A percentile compares a stretch with the other conserved stretches of the same genome.
phyloP scores from a whole-genome alignment of 2,797 vertebrate species.

The Tadarida brasiliensis region DNA sequence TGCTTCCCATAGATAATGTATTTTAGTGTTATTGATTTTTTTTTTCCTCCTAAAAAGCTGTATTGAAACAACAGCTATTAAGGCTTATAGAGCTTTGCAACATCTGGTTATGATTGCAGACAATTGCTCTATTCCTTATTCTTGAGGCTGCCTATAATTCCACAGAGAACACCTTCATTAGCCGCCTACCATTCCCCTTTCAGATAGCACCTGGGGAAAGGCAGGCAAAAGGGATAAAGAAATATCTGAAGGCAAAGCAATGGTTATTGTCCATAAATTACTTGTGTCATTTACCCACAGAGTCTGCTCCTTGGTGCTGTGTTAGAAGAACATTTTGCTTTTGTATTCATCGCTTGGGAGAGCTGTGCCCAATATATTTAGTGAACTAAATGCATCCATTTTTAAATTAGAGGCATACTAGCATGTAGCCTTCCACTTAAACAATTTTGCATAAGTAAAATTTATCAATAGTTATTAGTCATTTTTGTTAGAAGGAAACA shows the following conservation, averaged over 20 bases:
- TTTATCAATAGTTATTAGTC: neutral
- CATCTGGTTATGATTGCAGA: slow-evolving; percentile 58
- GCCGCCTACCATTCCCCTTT: slow-evolving; percentile 43
- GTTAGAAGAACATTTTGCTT: slow-evolving; percentile 56
- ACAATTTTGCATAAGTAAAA: slow-evolving; percentile 33
- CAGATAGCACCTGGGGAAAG: slow-evolving; percentile 51
- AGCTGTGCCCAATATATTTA: slow-evolving; percentile 17
- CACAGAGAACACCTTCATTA: slow-evolving; percentile 64
- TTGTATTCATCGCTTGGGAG: slow-evolving; percentile 31
- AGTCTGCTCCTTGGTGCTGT: neutral
- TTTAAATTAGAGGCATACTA: slow-evolving; percentile 43
- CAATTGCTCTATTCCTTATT: slow-evolving; percentile 67
- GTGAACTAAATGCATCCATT: slow-evolving; percentile 56
- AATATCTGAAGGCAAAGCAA: slow-evolving; percentile 55
- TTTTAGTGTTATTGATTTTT: slow-evolving; percentile 72
- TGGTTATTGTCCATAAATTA: slow-evolving; percentile 65
- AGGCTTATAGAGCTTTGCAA: slow-evolving; percentile 71
- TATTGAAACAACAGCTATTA: slow-evolving; percentile 73
- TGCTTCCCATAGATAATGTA: slow-evolving; percentile 74
- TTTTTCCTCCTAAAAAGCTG: slow-evolving; percentile 52
- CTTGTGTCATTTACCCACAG: slow-evolving; percentile 21
- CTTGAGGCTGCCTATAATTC: slow-evolving; percentile 32
- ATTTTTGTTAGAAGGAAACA: slow-evolving; percentile 37
- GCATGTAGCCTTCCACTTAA: neutral
- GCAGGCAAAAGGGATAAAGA: slow-evolving; percentile 57